Evolutionary conservation across 2,797 vertebrate genomes (phyloP).

Genomic region (Sebastes trivittatus): DNA sequence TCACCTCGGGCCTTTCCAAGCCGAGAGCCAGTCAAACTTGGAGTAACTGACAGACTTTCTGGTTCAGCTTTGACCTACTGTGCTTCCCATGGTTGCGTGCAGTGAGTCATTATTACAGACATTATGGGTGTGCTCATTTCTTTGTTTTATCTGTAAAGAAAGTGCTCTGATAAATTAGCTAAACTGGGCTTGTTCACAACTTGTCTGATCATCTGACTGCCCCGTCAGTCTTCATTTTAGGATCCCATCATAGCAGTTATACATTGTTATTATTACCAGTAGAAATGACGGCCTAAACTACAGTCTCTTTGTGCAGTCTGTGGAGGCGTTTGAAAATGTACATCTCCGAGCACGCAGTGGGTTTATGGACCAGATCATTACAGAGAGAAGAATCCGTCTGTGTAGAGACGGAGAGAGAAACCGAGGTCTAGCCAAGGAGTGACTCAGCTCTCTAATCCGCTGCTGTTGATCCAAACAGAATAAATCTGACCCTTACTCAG

Average conservation of each 20-base stretch:
- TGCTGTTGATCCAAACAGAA: slow-evolving; percentile 59
- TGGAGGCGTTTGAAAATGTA: not conserved
- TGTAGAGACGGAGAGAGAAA: not conserved
- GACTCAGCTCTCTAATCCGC: slow-evolving; percentile 66
- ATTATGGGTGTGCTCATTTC: not conserved
- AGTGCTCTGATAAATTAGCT: not conserved
- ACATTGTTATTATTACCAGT: not conserved
- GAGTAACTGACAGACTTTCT: not conserved
- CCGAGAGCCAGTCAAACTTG: not conserved
- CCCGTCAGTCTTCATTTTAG: not conserved
- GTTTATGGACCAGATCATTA: not conserved
- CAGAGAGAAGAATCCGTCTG: not conserved
- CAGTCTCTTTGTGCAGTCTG: not conserved
- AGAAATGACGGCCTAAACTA: not conserved
- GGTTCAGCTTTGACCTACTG: not conserved
- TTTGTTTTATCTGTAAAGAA: not conserved
- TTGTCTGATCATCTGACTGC: not conserved
- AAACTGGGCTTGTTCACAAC: not conserved
- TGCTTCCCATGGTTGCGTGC: not conserved
- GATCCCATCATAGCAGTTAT: not conserved
- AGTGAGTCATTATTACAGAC: not conserved
- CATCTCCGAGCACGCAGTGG: not conserved
- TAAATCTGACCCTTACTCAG: slow-evolving; percentile 58
- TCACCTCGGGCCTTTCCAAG: no score
- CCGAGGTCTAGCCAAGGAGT: slow-evolving; percentile 35